These are phyloP conservation scores for Hypena proboscidalis DNA, from an alignment of 2,888 invertebrate genomes.

Conservation along the genomic window DNA sequence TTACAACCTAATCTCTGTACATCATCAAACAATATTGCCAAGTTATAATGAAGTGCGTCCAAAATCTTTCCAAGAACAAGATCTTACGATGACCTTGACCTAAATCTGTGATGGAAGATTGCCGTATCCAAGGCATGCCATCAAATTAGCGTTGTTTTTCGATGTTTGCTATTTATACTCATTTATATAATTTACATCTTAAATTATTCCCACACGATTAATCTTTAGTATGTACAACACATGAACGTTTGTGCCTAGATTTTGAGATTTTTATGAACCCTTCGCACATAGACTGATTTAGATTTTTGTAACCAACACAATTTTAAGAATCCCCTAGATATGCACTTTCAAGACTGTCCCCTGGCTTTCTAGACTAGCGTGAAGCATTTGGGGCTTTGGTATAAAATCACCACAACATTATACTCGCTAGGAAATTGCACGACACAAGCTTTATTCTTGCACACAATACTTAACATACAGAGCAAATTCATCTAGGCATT, in stretches of 20 bases:
- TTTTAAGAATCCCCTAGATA: constrained; percentile 6
- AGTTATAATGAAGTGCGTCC: constrained; percentile 10
- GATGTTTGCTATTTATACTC: constrained; percentile 31
- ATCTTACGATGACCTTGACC: constrained; percentile 78
- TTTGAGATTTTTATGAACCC: constrained; percentile 15
- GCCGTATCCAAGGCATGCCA: constrained; percentile 30
- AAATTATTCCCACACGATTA: constrained; percentile 10
- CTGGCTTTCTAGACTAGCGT: constrained; percentile 14
- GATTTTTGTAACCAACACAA: constrained; percentile 6
- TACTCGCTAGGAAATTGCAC: constrained; percentile 42
- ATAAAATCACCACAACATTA: constrained; percentile 27
- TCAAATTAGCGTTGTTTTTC: constrained; percentile 49
- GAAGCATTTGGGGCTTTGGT: constrained; percentile 9
- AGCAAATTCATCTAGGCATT: constrained; percentile 54
- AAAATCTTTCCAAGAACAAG: constrained; percentile 34
- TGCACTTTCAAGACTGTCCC: constrained; percentile 18
- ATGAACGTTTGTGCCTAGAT: constrained; percentile 9
- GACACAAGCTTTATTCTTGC: constrained; percentile 55
- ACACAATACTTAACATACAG: constrained; percentile 68
- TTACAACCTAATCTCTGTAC: constrained; percentile 43
- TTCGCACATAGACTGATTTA: constrained; percentile 13
- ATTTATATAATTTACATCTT: constrained; percentile 15
- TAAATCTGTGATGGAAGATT: constrained; percentile 60
- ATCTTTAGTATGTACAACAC: not conserved
- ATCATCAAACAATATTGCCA: constrained; percentile 22